phyloP scores from a whole-genome alignment of 2,797 vertebrate species.

The Phylloscopus collybita region DNA sequence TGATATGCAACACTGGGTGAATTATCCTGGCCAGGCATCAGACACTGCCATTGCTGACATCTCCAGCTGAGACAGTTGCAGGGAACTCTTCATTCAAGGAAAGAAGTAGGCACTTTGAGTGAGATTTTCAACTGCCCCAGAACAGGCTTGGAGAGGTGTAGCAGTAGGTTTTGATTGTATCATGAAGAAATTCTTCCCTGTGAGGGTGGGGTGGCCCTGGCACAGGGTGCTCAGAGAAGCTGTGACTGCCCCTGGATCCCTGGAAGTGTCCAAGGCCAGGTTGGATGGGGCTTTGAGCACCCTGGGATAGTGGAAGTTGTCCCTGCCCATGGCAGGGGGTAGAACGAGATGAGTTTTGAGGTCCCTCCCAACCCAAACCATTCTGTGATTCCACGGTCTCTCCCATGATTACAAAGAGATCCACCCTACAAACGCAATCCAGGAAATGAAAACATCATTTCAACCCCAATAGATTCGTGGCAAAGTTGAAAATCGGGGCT shows the following conservation, averaged over 20 bases:
- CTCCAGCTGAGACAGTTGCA: neutral
- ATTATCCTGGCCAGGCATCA: neutral
- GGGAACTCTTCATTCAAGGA: neutral
- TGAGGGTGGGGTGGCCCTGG: fast-evolving
- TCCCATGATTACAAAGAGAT: neutral
- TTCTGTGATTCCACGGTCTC: fast-evolving
- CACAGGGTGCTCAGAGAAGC: neutral
- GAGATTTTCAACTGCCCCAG: neutral
- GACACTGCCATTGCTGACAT: neutral
- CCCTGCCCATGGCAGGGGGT: neutral
- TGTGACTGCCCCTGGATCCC: neutral
- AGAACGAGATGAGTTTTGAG: fast-evolving
- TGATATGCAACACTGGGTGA: neutral
- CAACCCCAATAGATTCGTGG: neutral
- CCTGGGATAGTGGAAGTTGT: neutral
- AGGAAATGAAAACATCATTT: neutral
- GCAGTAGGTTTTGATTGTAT: neutral
- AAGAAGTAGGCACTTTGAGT: neutral
- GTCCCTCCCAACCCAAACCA: neutral
- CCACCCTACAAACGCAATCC: neutral
- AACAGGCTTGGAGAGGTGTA: neutral
- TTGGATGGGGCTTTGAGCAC: fast-evolving
- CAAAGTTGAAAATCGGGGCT: neutral
- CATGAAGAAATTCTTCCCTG: neutral
- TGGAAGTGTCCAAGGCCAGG: neutral